A percentile compares a stretch with the other conserved stretches of the same genome.
Conservation (phyloP, 2,797 vertebrate genomes). For the Sphaeramia orbicularis region DNA sequence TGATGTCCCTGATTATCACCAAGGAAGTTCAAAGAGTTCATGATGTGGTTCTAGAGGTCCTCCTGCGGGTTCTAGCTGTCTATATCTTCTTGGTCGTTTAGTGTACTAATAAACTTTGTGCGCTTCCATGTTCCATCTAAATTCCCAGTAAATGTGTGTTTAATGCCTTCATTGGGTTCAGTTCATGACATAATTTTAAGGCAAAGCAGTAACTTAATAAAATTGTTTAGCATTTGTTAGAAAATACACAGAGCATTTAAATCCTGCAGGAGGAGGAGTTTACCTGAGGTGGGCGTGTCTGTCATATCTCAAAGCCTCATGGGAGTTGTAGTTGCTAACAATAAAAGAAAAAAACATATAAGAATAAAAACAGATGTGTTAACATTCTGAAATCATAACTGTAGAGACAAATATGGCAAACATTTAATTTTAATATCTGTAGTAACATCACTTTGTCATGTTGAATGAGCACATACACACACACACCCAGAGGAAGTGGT, state of each 20-base stretch:
- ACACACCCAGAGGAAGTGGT: constrained; percentile 77
- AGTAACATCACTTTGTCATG: background rate
- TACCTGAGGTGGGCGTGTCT: background rate
- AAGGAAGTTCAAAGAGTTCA: too few species aligned
- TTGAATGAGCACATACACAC: constrained; percentile 4
- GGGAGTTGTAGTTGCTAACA: constrained; percentile 3
- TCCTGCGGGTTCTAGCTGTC: too few species aligned
- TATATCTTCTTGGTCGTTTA: too few species aligned
- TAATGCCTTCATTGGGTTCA: too few species aligned
- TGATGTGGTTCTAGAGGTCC: too few species aligned
- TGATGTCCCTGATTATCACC: too few species aligned
- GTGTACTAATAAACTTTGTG: too few species aligned
- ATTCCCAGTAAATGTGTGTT: too few species aligned
- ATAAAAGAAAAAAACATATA: background rate
- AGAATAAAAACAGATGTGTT: background rate
- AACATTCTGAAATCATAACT: background rate
- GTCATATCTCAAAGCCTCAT: background rate
- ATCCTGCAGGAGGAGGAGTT: background rate
- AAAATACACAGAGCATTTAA: background rate
- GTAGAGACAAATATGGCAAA: background rate
- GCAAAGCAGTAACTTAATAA: too few species aligned
- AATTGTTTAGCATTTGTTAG: too few species aligned
- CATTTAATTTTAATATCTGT: background rate
- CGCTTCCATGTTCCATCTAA: too few species aligned
- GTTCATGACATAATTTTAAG: too few species aligned